Base-by-base conservation (phyloP, 2,797 vertebrate species). In the Craterocephalus amniculus region DNA sequence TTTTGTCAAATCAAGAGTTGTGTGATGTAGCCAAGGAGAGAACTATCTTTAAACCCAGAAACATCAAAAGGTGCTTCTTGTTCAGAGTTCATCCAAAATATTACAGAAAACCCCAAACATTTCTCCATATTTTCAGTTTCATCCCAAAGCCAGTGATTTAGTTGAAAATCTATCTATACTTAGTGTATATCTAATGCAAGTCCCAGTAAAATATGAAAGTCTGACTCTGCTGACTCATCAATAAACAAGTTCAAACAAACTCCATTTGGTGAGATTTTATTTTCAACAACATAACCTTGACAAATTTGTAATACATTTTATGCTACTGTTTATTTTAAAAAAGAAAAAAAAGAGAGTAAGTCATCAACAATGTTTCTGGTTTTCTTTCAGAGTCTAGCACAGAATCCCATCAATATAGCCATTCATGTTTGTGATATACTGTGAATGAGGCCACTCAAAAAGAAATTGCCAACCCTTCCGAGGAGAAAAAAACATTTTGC, bases 301-400 rank as follows among this genome's bases (percentile, higher is more conserved):
- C 93, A 95, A 95, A 94, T 92, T 91, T 90, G 92, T 91, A 94
- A 94, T 94, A 95, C 94, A 94, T 95, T 94, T 93, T 91, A 94
- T 94, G 94, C 94, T 94, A 95, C 93, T 77, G 90, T 94, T 94
- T 88, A 92, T 94, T 84, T 82, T 72, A 77, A 86, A 93, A 94
- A 92, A 89, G 4, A 24, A 54, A 22, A 73, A 92, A 35, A 86
- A 86, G 84, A 94, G 91, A 90, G 82, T 79, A 94, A 92, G 89
- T 94, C 83, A 93, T 94, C 90, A 93, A 92, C 93, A 92, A 92
- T 93, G 79, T 89, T 93, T 86, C 85, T 79, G 65, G 32, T 84
- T 86, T 92, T 89, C 84, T 84, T 92, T 92, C 74, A 85, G 91
- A 95, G 89, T 94, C 93, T 93, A 95, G 91, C 92, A 89, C 94